Conservation (phyloP, 2,888 invertebrate species). For the Camponotus fellah region DNA sequence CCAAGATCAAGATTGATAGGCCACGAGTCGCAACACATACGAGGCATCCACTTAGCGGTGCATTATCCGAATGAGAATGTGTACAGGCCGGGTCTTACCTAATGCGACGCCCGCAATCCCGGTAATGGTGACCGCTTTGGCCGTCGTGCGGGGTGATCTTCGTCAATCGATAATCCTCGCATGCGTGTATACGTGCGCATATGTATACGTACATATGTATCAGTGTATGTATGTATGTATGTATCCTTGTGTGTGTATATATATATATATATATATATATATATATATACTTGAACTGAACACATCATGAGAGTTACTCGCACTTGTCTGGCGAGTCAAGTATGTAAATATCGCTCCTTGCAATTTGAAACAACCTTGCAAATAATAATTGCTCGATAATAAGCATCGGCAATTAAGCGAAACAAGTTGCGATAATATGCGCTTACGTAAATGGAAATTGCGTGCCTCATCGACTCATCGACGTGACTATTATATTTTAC, state of each 20-base stretch:
- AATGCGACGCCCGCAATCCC: conserved; percentile 79
- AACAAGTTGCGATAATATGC: background rate
- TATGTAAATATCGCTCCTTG: background rate
- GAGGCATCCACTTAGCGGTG: conserved; percentile 82
- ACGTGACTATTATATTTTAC: background rate
- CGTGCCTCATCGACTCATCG: background rate
- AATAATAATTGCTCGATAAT: background rate
- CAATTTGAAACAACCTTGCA: conserved; percentile 7
- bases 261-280: too few relatives aligned
- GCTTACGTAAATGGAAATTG: conserved; percentile 2
- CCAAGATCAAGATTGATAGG: conserved; percentile 83
- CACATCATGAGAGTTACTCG: conserved; percentile 8
- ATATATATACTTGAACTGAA: background rate
- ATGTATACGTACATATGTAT: background rate
- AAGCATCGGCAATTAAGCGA: background rate
- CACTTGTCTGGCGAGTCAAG: background rate
- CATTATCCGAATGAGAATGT: conserved; percentile 84
- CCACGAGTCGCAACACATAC: conserved; percentile 77
- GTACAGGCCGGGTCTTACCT: conserved; percentile 72
- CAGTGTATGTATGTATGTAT: too few relatives aligned
- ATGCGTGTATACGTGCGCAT: background rate
- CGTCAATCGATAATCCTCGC: conserved; percentile 65
- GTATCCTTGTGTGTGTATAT: too few relatives aligned
- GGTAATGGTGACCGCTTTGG: conserved; percentile 80
- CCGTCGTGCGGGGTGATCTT: conserved; percentile 59